These are phyloP conservation scores for Tautogolabrus adspersus DNA, from an alignment of 2,113 vertebrate genomes.

Conservation along the genomic window DNA sequence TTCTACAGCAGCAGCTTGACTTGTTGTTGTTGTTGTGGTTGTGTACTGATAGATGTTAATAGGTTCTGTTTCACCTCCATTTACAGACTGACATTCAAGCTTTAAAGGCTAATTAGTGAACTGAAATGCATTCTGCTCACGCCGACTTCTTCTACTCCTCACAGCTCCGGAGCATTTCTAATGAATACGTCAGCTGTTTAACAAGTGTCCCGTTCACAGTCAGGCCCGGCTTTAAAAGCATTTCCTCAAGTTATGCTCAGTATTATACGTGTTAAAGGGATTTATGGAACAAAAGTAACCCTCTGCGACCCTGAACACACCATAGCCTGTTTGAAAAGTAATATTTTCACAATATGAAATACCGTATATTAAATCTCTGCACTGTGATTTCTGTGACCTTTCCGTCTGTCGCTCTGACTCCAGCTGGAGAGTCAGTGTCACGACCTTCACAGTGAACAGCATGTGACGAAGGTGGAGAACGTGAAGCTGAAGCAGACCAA, in stretches of 20 bases:
- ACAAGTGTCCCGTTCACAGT: not conserved
- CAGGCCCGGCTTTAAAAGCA: no score
- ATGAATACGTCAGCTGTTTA: conserved; percentile 23
- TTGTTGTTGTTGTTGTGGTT: not conserved
- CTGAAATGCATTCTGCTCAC: not conserved
- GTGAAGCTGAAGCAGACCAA: conserved; percentile 90
- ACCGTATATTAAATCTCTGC: no score
- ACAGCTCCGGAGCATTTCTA: conserved; percentile 19
- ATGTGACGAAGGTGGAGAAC: conserved; percentile 89
- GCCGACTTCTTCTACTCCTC: not conserved
- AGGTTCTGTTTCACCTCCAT: conserved; percentile 7
- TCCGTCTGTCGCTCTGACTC: not conserved
- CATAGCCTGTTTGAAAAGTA: no score
- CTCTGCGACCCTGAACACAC: no score
- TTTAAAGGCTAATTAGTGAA: conserved; percentile 49
- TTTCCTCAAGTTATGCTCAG: no score
- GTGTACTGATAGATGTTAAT: not conserved
- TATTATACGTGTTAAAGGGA: no score
- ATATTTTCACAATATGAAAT: no score
- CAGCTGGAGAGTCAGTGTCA: conserved; percentile 89
- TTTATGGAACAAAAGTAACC: no score
- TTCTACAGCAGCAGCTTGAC: not conserved
- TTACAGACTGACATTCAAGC: conserved; percentile 18
- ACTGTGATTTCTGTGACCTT: not conserved
- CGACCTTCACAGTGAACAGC: conserved; percentile 89